Evolutionary conservation across 1,140 invertebrate species (phyloP).

Genomic region (Condylostylus longicornis): DNA sequence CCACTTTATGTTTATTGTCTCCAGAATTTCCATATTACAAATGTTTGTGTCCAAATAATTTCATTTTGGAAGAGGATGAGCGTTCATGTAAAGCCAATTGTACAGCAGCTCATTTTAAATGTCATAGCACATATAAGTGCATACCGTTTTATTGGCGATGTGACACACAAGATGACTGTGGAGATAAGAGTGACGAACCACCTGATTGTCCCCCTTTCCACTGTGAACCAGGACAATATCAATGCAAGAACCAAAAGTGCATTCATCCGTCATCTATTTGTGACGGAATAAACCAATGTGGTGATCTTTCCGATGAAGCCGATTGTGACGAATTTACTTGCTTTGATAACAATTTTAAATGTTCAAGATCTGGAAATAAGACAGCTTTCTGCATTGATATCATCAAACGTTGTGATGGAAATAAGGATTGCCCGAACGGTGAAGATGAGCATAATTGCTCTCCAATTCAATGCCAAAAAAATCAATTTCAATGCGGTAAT

Average conservation of each 20-base stretch:
- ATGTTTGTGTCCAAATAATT: conserved; percentile 73
- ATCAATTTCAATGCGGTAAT: conserved; percentile 56
- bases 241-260: conserved; percentile 51
- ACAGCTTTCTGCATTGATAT: conserved; percentile 26
- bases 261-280: conserved; percentile 52
- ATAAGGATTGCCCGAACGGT: conserved; percentile 51
- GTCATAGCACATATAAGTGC: conserved; percentile 59
- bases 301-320: conserved; percentile 42
- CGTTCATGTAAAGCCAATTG: conserved; percentile 60
- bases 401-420: conserved; percentile 32
- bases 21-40: conserved; percentile 44
- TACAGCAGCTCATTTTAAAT: conserved; percentile 65
- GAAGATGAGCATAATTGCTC: conserved; percentile 44
- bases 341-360: conserved; percentile 27
- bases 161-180: conserved; percentile 67
- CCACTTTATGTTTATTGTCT: conserved; percentile 60
- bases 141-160: conserved; percentile 68
- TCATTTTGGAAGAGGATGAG: conserved; percentile 48
- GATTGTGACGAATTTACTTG: conserved; percentile 42
- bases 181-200: conserved; percentile 63
- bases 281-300: conserved; percentile 49
- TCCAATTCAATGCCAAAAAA: conserved; percentile 35
- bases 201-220: conserved; percentile 49
- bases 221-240: conserved; percentile 63
- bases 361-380: conserved; percentile 17